A percentile compares a stretch with the other conserved stretches of the same genome.
phyloP scores from a whole-genome alignment of 2,888 invertebrate genomes.

The Hypomecis atomaria region DNA sequence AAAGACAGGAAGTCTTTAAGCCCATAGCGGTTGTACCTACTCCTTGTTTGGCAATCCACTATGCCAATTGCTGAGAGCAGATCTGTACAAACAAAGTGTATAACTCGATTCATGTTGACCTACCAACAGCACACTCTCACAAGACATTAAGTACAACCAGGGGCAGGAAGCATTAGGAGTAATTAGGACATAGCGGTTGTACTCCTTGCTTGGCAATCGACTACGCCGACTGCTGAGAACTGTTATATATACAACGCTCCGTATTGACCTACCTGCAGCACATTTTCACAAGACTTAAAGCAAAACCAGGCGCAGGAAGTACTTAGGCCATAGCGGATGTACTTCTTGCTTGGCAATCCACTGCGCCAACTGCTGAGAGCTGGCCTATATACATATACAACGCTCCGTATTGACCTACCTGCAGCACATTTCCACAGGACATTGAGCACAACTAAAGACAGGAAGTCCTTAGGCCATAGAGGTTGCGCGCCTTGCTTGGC shows the following conservation, averaged over 20 bases:
- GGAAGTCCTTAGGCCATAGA: constrained; percentile 49
- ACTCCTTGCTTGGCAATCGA: constrained; percentile 6
- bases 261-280: constrained; percentile 51
- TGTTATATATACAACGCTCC: constrained; percentile 70
- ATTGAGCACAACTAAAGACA: constrained; percentile 85
- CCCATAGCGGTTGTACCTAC: constrained; percentile 1
- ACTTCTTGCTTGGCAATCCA: too few relatives aligned
- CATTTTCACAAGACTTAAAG: too few relatives aligned
- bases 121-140: constrained; percentile 87
- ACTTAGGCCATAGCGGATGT: too few relatives aligned
- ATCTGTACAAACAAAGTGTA: too few relatives aligned
- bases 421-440: constrained; percentile 86
- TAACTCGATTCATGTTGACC: too few relatives aligned
- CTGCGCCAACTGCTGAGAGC: too few relatives aligned
- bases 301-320: too few relatives aligned
- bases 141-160: constrained; percentile 84
- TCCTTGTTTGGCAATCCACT: constrained; percentile 12
- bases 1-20: constrained; percentile 73
- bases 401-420: constrained; percentile 53
- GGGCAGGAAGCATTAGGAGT: constrained; percentile 80
- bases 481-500: constrained; percentile 3
- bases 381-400: too few relatives aligned
- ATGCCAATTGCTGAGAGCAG: neutral
- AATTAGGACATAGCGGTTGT: constrained; percentile 21
- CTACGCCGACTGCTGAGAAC: neutral